Evolutionary conservation across 2,797 vertebrate species (phyloP).

Genomic region (Graptemys geographica): DNA sequence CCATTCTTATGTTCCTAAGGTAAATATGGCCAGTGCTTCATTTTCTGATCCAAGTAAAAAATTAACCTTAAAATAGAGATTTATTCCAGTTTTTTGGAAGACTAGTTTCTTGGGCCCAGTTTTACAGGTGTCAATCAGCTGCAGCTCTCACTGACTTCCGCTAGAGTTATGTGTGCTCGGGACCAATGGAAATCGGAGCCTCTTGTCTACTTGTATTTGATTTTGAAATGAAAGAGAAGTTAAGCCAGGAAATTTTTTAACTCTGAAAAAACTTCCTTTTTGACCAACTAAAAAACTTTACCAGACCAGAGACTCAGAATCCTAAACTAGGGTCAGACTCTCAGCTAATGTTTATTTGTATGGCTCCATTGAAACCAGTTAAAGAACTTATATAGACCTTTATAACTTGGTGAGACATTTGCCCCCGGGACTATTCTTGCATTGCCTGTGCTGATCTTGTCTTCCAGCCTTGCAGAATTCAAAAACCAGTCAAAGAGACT

Average conservation of each 20-base stretch:
- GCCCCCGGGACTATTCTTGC: background rate
- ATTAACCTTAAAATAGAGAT: background rate
- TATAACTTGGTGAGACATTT: background rate
- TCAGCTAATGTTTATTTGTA: rapidly evolving
- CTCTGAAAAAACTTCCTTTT: slow-evolving; percentile 1
- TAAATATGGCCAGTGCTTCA: background rate
- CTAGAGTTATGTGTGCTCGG: background rate
- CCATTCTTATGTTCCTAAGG: too few species aligned
- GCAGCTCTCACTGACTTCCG: background rate
- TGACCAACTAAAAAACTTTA: background rate
- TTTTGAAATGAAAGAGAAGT: background rate
- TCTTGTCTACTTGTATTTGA: background rate
- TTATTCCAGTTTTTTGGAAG: background rate
- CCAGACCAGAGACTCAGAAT: background rate
- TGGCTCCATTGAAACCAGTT: background rate
- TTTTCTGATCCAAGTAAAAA: slow-evolving; percentile 11
- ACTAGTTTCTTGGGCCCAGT: background rate
- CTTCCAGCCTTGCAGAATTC: background rate
- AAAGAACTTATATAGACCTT: background rate
- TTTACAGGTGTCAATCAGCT: background rate
- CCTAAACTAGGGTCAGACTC: slow-evolving; percentile 4
- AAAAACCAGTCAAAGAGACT: background rate
- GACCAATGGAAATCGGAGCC: background rate
- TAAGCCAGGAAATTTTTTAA: background rate
- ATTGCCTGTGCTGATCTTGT: background rate